Evolutionary conservation across 2,797 vertebrate genomes (phyloP), one percentile per base, ranked within the genome.

Genomic region (Microtus obscurus): DNA sequence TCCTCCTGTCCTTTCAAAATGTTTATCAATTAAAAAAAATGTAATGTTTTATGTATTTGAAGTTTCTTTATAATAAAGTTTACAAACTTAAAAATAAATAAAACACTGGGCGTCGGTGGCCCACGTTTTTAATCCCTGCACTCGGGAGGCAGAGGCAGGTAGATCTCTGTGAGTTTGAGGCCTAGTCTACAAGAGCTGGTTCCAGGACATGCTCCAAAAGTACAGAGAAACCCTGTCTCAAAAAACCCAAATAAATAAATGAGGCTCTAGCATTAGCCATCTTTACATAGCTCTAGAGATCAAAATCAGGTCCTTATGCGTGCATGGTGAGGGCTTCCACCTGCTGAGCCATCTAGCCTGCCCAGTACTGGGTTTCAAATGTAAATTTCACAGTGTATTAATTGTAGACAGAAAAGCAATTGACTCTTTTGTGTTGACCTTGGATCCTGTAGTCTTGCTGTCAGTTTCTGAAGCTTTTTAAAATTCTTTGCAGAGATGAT

Each of bases 21-120:
- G 61, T 91, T 56, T 40, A 89, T 37, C 83, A 21, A 95, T 37
- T 63, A 34, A 81, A 96, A 92, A 90, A 23, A 43, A 40, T 25
- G 34, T n/a, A 7, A 7, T 80, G 19, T 23, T 80, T 79, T 25
- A 56, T 80, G 23, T 80, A 80, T 37, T 80, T 56, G 6, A 21
- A 37, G 51, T 53, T 80, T 73, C 16, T 53, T 80, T 53, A 79
- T 7, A n/a, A 56, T 80, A n/a, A 56, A 14, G 34, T 53, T 79
- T 53, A 79, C 77, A 79, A 79, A 79, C 23, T 11, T 79, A 79
- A 79, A 53, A 79, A n/a, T 79, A 34, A 56, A 80, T 79, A n/a
- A 56, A 56, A 19, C 53, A 56, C 53, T 56, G 17, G 17, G 53
- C 17, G 53, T 5, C 5, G 53, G 53, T 56, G 5, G 16, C 51